Evolutionary conservation across 2,888 invertebrate genomes (phyloP).

Genomic region (Nysson spinosus): DNA sequence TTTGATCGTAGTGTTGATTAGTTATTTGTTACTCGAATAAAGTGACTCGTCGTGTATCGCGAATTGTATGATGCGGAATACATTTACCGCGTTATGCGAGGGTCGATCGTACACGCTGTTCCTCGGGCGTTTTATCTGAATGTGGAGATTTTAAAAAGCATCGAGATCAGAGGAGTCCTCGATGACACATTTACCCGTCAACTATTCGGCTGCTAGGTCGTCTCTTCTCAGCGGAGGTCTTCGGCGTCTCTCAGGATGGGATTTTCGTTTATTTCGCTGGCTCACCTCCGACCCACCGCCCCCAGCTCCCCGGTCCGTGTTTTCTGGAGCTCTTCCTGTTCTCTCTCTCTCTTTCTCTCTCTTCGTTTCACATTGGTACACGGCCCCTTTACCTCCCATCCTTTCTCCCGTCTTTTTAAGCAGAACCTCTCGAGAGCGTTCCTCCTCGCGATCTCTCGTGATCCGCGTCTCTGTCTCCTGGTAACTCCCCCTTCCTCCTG

Average conservation of each 20-base stretch:
- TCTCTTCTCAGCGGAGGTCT: slow-evolving; percentile 11
- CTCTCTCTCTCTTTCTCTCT: slow-evolving; percentile 7
- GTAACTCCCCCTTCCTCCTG: slow-evolving; percentile 29
- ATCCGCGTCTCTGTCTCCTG: slow-evolving; percentile 33
- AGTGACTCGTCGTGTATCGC: too few relatives aligned
- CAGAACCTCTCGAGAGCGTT: slow-evolving; percentile 34
- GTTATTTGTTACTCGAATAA: too few relatives aligned
- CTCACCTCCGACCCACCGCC: slow-evolving; percentile 75
- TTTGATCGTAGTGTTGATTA: too few relatives aligned
- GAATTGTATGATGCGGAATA: neutral
- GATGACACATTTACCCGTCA: too few relatives aligned
- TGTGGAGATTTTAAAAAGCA: too few relatives aligned
- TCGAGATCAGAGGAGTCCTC: neutral
- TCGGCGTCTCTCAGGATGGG: slow-evolving; percentile 72
- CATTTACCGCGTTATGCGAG: neutral
- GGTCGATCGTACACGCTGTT: too few relatives aligned
- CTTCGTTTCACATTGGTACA: neutral
- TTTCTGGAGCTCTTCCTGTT: slow-evolving; percentile 27
- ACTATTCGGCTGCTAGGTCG: too few relatives aligned
- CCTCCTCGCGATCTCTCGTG: slow-evolving; percentile 16
- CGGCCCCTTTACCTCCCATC: neutral
- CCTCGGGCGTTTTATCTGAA: too few relatives aligned
- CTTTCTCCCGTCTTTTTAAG: slow-evolving; percentile 33
- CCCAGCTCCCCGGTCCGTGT: slow-evolving; percentile 62
- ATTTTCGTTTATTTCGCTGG: slow-evolving; percentile 74